Conservation (phyloP, 2,797 vertebrate species). For the Alcedo quadribrachys region DNA sequence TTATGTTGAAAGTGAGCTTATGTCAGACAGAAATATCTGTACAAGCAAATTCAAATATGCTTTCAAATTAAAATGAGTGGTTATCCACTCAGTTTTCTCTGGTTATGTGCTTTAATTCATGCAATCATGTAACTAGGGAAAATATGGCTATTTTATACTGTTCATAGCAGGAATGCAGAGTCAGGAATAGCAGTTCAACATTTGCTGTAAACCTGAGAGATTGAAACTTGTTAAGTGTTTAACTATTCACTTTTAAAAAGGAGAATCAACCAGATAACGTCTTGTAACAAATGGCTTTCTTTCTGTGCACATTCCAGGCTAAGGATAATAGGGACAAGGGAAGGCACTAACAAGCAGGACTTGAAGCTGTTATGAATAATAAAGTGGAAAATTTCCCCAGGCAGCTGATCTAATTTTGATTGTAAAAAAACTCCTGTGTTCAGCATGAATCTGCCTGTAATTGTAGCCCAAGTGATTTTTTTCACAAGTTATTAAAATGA, state of each 20-base stretch:
- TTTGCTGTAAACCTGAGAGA: neutral
- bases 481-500: slow-evolving; percentile 13
- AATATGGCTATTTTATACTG: neutral
- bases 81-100: neutral
- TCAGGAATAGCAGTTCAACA: neutral
- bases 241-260: neutral
- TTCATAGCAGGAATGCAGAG: neutral
- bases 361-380: slow-evolving; percentile 26
- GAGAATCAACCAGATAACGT: neutral
- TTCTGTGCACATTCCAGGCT: neutral
- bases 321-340: neutral
- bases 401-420: slow-evolving; percentile 35
- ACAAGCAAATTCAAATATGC: neutral
- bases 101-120: neutral
- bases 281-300: neutral
- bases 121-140: neutral
- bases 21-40: neutral
- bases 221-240: neutral
- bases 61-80: neutral
- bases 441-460: neutral
- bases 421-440: slow-evolving; percentile 45
- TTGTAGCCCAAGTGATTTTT: slow-evolving; percentile 1
- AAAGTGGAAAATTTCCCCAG: slow-evolving; percentile 30
- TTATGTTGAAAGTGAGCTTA: neutral
- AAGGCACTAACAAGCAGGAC: slow-evolving; percentile 2